phyloP scores from a whole-genome alignment of 2,797 vertebrate species.

The Borostomias antarcticus region DNA sequence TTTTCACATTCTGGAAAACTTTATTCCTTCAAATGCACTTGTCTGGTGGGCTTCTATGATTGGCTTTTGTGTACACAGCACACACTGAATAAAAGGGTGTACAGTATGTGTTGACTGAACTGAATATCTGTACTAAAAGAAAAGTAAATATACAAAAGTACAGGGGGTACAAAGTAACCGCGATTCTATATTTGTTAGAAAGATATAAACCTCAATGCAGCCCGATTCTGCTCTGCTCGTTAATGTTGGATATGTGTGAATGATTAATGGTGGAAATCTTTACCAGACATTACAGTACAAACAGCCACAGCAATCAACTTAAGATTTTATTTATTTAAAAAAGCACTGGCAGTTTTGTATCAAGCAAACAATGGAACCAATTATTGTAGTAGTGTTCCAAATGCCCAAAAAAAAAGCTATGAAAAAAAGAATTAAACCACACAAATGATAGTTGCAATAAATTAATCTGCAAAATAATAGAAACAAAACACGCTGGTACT shows the following conservation, averaged over 20 bases:
- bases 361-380: slow-evolving; percentile 76
- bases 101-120: not conserved
- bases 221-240: too few relatives aligned
- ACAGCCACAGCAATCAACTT: slow-evolving; percentile 36
- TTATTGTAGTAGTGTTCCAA: slow-evolving; percentile 75
- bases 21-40: not conserved
- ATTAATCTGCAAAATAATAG: slow-evolving; percentile 77
- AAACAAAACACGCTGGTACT: slow-evolving; percentile 71
- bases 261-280: not conserved
- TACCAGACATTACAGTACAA: too few relatives aligned
- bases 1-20: not conserved
- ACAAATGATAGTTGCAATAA: slow-evolving; percentile 80
- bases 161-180: too few relatives aligned
- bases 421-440: slow-evolving; percentile 76
- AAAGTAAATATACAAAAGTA: too few relatives aligned
- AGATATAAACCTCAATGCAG: too few relatives aligned
- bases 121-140: not conserved
- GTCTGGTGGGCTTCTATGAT: not conserved
- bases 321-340: slow-evolving; percentile 68
- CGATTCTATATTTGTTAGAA: too few relatives aligned
- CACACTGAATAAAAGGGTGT: not conserved
- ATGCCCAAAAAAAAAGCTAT: slow-evolving; percentile 72
- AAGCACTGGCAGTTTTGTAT: slow-evolving; percentile 76
- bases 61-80: not conserved
- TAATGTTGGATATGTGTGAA: not conserved